Evolutionary conservation across 2,113 vertebrate genomes (phyloP), one percentile per base, ranked within the genome.

Genomic region (Guaruba guarouba): DNA sequence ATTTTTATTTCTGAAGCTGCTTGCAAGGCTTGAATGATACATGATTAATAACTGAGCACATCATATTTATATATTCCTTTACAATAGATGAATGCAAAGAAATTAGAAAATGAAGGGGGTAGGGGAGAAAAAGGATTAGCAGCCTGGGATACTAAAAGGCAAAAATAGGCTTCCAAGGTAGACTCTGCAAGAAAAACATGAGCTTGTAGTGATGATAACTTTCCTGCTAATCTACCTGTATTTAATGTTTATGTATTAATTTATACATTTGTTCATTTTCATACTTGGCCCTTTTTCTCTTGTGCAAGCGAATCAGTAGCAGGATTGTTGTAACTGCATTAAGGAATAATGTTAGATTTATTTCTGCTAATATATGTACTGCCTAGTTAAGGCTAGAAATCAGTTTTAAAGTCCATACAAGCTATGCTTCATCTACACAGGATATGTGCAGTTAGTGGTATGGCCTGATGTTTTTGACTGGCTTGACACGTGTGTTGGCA

Each of bases 31-130:
- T 95, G 84, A 95, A 95, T 94, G 81, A 87, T 59, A 89, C 66
- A 85, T 92, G 89, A 91, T 93, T 95, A 95, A 92, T 92, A 96
- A 95, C 68, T 93, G 48, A 89, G 74, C 22, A 52, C 10, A 68
- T 67, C 33, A 12, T 91, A 88, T 84, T 91, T 95, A 78, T 88
- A 35, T 18, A 75, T 71, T 88, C 20, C 7, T 95, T 92, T 84
- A 64, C 76, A 96, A 84, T 43, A 79, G 67, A 91, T 39, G 33
- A 29, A 75, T 68, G 37, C 67, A 22, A 83, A 88, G 73, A 80
- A 85, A 92, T 48, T 33, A 90, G 55, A 88, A 93, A 86, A 83
- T 62, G 28, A 71, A 68, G 17, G 9, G 15, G 11, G 5, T 0
- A 0, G 11, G 18, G 3, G 3, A 90, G 49, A 35, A 74, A 82